Base-by-base conservation (phyloP, 2,113 vertebrate species). In the Nibea coibor region DNA sequence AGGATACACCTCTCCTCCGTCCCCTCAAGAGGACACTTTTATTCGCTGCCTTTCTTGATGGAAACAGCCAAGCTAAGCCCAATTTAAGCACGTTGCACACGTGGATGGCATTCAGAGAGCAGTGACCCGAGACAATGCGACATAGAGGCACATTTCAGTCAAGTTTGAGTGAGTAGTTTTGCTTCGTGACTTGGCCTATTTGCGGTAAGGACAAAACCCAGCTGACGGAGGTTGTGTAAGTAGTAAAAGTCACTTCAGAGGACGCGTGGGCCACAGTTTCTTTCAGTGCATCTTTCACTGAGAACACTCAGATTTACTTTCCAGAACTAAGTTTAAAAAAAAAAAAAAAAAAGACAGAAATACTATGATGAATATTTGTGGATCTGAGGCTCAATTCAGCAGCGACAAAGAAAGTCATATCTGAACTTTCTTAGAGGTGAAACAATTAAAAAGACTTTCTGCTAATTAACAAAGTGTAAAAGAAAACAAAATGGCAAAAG, bases 111-210 rank as follows among this genome's bases (percentile, higher is more conserved):
- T 70, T 80, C 50, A 54, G 50, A 68, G 63, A 77, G 67, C 54
- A 26, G 50, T 14, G 63, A 81, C 66, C 48, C 73, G 79, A 24
- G 79, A 72, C 10, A 26, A 76, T 17, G n/a, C 76, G 77, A 67
- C 31, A 31, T 58, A 35, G 78, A 94, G 94, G 92, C 93, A 94
- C 92, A 88, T 83, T 86, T 85, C 65, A 83, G 74, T 83, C 51
- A 66, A 63, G 73, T 77, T 42, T 80, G 62, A 54, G 28, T 20
- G 39, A 57, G 68, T 15, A 12, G 31, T 59, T 9, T 53, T 14
- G 61, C 58, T 20, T 9, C 43, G 19, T 43, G 26, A 81, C 71
- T 61, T 63, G 61, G 45, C 48, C 42, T 62, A 17, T 9, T 20
- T 66, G 48, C 4, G 8, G 67, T 35, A 12, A 61, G 62, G 67